Base-by-base conservation (phyloP, 2,113 vertebrate genomes). In the Oreamnos americanus region DNA sequence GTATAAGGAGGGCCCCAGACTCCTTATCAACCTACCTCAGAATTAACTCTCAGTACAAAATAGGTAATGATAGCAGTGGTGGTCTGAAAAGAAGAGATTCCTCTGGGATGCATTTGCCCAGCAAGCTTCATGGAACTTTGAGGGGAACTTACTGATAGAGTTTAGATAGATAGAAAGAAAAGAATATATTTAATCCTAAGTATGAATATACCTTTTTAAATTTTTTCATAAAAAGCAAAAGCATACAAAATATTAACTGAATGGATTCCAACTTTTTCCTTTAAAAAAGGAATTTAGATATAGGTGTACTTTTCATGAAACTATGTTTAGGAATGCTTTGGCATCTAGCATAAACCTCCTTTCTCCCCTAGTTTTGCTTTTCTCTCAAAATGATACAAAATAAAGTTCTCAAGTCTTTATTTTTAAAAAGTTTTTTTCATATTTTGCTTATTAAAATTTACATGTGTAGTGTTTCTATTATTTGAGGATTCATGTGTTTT, bases 381-480 rank as follows among this genome's bases (percentile, higher is more conserved):
- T 39, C 51, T 95, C 12, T 79, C 91, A 91, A 8, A 85, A 85
- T 86, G 14, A 94, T 94, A 30, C n/a, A 55, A 82, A 96, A 85
- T 85, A 89, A 89, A 94, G 47, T 92, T 81, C 57, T 92, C n/a
- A 49, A 58, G 33, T 81, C 51, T 74, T 96, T 71, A 39, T 39
- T 39, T 39, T 39, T 84, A 64, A 89, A 90, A 88, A 57, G 4
- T 79, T 62, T 84, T 30, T 91, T 96, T 97, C 28, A 74, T 45
- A 90, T 93, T 94, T 90, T 88, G 30, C 21, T 94, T 97, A 78
- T 91, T 79, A 83, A 90, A 92, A 53, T 58, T 55, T 90, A 43
- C 12, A 81, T 90, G 8, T 86, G 9, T 78, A 53, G 6, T 78
- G 12, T 95, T 87, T 84, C 33, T 90, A 1, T 95, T 90, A 36